These are phyloP conservation scores for Oenanthe oenanthe DNA, from an alignment of 2,113 vertebrate species.

Conservation along the genomic window DNA sequence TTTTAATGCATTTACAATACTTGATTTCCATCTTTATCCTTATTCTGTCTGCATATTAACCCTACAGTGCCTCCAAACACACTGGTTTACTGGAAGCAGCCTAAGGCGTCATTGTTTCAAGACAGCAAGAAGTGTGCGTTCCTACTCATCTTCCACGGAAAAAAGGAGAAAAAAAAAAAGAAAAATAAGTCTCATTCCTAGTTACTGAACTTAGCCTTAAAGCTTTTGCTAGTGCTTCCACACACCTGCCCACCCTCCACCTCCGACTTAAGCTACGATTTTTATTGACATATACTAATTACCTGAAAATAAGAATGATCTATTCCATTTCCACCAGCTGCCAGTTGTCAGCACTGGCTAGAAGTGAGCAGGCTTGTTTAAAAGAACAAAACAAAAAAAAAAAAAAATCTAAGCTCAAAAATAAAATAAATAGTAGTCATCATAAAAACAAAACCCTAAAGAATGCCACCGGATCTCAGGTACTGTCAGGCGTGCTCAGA, in stretches of 20 bases:
- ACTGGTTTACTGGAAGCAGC: not conserved
- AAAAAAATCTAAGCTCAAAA: conserved; percentile 1
- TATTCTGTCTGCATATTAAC: not conserved
- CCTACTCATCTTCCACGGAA: not conserved
- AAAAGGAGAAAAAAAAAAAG: not conserved
- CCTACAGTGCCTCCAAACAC: not conserved
- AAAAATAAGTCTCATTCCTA: not conserved
- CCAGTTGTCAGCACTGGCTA: conserved; percentile 56
- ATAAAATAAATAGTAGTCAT: conserved; percentile 2
- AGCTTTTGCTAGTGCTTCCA: not conserved
- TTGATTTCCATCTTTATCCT: conserved; percentile 22
- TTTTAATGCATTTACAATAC: not conserved
- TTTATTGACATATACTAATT: conserved; percentile 67
- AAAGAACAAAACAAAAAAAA: not conserved
- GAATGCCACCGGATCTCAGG: conserved; percentile 62
- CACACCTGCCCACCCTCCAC: not conserved
- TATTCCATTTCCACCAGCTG: conserved; percentile 30
- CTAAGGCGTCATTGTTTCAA: conserved; percentile 47
- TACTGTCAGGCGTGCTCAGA: conserved; percentile 42
- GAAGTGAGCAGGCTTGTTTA: conserved; percentile 23
- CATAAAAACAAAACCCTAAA: conserved; percentile 32
- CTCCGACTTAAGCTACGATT: conserved; percentile 28
- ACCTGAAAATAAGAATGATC: conserved; percentile 63
- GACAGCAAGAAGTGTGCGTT: not conserved
- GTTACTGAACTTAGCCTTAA: not conserved